Evolutionary conservation across 2,113 vertebrate genomes (phyloP), one percentile per base, ranked within the genome.

Genomic region (Oplegnathus fasciatus): DNA sequence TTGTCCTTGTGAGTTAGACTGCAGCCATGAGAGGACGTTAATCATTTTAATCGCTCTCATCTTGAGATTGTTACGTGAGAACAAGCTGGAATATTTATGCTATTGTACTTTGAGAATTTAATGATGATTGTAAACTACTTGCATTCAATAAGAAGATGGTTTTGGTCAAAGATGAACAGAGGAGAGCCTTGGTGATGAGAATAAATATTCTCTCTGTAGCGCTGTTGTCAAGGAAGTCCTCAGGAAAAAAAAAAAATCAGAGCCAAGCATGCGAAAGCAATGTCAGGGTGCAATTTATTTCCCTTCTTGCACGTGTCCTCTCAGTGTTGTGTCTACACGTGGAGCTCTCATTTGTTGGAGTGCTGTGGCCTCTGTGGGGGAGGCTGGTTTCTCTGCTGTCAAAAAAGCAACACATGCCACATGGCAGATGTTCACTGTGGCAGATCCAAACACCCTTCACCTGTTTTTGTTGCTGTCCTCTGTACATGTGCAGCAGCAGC

Each of bases 351-450:
- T 76, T 73, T 52, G 68, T 37, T 10, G 22, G 22, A 3, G 40
- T 50, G 58, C 64, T 50, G n/a, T 30, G 77, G 70, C 20, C 64
- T 58, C 58, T 1, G 11, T 58, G 74, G 24, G 87, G 68, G 48
- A 24, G 73, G 68, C 60, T 22, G 85, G 30, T 65, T 26, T 72
- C 69, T 81, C 54, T 37, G 61, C 58, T 40, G 54, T 87, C 32
- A 24, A 67, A 72, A 37, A 77, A 57, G 28, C 34, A 34, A 6
- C 26, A 82, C 78, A 61, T 4, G 42, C 40, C 30, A 70, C 78
- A 72, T 6, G 79, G 70, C 87, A 83, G 80, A 80, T 89, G 88
- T 80, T 87, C 66, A 20, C 26, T 0, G 34, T 62, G 18, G 71
- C 75, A 44, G 28, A 34, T 86, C 8, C 42, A 65, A 46, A 15